Conservation (phyloP, 2,888 invertebrate species). For the Apamea crenata region DNA sequence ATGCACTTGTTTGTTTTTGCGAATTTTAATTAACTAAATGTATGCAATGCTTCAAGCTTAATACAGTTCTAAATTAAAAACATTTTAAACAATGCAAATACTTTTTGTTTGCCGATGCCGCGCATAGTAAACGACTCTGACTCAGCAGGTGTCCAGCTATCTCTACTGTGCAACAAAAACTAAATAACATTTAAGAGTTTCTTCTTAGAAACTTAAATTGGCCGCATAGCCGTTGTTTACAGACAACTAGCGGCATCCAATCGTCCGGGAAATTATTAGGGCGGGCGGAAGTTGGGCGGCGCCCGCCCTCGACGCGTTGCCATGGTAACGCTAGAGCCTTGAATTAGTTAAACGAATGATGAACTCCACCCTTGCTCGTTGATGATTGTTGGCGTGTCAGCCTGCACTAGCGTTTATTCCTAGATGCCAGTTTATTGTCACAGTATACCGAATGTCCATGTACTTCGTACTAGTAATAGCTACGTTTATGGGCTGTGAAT, state of each 20-base stretch:
- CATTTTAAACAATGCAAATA: constrained; percentile 38
- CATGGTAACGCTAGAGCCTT: constrained; percentile 80
- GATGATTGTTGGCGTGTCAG: constrained; percentile 68
- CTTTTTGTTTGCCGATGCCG: constrained; percentile 29
- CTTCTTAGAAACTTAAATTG: constrained; percentile 79
- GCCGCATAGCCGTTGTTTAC: constrained; percentile 79
- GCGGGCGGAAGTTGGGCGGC: constrained; percentile 76
- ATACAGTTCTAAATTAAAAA: constrained; percentile 36
- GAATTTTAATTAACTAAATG: constrained; percentile 28
- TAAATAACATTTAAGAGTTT: constrained; percentile 62
- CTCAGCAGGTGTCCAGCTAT: constrained; percentile 45
- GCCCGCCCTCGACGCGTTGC: constrained; percentile 79
- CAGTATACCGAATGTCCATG: constrained; percentile 18
- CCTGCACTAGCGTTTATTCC: constrained; percentile 47
- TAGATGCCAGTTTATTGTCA: constrained; percentile 31
- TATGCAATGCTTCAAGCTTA: constrained; percentile 1
- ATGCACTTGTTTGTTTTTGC: constrained; percentile 1
- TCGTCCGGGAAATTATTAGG: constrained; percentile 84
- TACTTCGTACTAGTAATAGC: constrained; percentile 15
- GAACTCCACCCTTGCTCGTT: constrained; percentile 78
- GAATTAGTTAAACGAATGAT: constrained; percentile 87
- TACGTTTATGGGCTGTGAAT: constrained; percentile 37
- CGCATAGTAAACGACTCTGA: background rate
- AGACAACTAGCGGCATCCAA: constrained; percentile 79
- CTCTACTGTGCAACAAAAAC: constrained; percentile 55